A percentile compares a stretch with the other conserved stretches of the same genome.
Conservation (phyloP, 2,888 invertebrate genomes). For the Tetrapedia diversipes region DNA sequence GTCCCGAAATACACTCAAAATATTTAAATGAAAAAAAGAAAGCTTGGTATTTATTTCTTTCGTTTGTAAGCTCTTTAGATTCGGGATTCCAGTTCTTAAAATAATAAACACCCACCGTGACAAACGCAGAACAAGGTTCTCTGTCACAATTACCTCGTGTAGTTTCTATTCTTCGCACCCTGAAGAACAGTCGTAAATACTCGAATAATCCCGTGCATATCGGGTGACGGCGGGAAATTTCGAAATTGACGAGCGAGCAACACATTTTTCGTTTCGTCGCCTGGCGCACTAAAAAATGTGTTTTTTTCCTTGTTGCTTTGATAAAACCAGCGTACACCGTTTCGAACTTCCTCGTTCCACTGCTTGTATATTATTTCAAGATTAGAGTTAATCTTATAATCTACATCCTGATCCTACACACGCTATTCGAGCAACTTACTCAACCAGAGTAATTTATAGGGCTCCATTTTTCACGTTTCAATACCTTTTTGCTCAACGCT, state of each 20-base stretch:
- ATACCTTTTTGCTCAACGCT: slow-evolving; percentile 15
- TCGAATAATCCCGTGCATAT: slow-evolving; percentile 21
- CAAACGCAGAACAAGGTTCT: neutral
- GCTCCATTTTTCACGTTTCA: slow-evolving; percentile 49
- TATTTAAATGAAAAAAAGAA: neutral
- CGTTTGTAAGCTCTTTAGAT: neutral
- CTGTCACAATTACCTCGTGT: slow-evolving; percentile 21
- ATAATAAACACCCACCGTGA: slow-evolving; percentile 26
- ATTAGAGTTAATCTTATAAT: slow-evolving; percentile 69
- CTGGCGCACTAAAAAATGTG: slow-evolving; percentile 20
- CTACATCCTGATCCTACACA: slow-evolving; percentile 61
- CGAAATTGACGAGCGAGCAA: slow-evolving; percentile 26
- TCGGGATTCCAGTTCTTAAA: slow-evolving; percentile 13
- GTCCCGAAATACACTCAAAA: neutral
- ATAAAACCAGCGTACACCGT: slow-evolving; percentile 41
- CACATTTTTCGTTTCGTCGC: slow-evolving; percentile 1
- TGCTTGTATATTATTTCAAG: slow-evolving; percentile 69
- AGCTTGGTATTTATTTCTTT: neutral
- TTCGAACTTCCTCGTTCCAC: slow-evolving; percentile 40
- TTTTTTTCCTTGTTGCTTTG: slow-evolving; percentile 42
- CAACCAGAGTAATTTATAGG: slow-evolving; percentile 62
- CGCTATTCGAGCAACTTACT: slow-evolving; percentile 51
- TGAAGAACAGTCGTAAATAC: slow-evolving; percentile 25
- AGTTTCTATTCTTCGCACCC: slow-evolving; percentile 25
- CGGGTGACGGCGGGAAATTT: slow-evolving; percentile 20